phyloP scores from a whole-genome alignment of 2,888 invertebrate species.

The Ditula angustiorana region DNA sequence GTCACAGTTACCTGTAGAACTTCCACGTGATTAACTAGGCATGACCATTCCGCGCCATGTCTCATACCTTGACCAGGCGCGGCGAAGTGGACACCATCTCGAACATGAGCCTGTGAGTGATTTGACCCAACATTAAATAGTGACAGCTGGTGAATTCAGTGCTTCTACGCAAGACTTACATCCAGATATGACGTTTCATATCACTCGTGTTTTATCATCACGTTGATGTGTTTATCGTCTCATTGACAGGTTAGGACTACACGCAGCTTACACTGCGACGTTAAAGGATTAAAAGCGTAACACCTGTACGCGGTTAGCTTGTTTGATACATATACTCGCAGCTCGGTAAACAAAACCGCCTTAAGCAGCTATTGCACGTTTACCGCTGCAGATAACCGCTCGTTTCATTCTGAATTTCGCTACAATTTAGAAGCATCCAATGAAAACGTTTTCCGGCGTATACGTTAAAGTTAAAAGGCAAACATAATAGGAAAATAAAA shows the following conservation, averaged over 20 bases:
- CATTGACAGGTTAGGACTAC: constrained; percentile 54
- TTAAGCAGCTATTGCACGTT: constrained; percentile 42
- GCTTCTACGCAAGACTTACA: not conserved
- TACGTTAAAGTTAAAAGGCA: constrained; percentile 38
- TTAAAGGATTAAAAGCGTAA: constrained; percentile 64
- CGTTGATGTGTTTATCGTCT: constrained; percentile 47
- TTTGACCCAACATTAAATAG: constrained; percentile 1
- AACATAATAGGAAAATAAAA: constrained; percentile 56
- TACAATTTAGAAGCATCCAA: constrained; percentile 26
- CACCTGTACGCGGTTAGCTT: constrained; percentile 42
- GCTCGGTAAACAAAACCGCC: constrained; percentile 55
- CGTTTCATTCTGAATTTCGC: constrained; percentile 21
- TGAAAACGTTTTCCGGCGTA: constrained; percentile 30
- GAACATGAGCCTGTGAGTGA: constrained; percentile 35
- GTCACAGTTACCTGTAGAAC: not conserved
- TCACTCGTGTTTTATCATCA: not conserved
- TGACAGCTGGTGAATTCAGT: not conserved
- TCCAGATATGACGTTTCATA: not conserved
- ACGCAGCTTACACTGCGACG: constrained; percentile 46
- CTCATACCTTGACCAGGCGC: constrained; percentile 26
- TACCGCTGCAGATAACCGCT: constrained; percentile 9
- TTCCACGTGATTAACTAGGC: constrained; percentile 11
- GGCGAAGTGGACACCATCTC: constrained; percentile 11
- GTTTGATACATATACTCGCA: constrained; percentile 32
- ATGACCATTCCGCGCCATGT: constrained; percentile 35